Conservation (phyloP, 37 sponge, comb jelly and placozoan genomes). For the Cliona cf. orientalis region DNA sequence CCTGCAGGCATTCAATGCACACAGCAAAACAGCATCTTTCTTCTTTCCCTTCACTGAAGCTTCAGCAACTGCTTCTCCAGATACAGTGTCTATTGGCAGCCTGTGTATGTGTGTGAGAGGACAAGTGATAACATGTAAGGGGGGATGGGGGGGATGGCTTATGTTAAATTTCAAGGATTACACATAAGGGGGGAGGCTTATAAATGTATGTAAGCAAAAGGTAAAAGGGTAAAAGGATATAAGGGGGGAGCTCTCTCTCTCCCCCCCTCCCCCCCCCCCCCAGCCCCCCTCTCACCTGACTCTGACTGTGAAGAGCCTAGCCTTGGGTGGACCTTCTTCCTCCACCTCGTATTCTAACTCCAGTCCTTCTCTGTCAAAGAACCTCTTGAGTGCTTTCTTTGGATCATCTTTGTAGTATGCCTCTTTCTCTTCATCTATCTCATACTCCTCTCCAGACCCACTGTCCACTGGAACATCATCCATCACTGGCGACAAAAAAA, state of each 20-base stretch:
- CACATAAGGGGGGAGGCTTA: background rate
- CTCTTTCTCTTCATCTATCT: conserved; percentile 78
- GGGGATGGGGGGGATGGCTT: too few species aligned
- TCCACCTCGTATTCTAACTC: conserved; percentile 86
- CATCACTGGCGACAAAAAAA: conserved; percentile 29
- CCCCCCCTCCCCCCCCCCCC: background rate
- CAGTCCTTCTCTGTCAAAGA: conserved; percentile 93
- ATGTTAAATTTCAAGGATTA: too few species aligned
- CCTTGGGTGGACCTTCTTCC: conserved; percentile 52
- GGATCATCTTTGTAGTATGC: conserved; percentile 92
- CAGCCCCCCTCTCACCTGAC: conserved; percentile 40
- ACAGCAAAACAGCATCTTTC: conserved; percentile 87
- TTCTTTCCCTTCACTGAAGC: conserved; percentile 74
- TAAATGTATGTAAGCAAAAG: too few species aligned
- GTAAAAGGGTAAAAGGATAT: background rate
- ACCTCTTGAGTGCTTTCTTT: conserved; percentile 85
- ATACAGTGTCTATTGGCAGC: conserved; percentile 82
- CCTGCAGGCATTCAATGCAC: conserved; percentile 91
- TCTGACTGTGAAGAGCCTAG: conserved; percentile 48
- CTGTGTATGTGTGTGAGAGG: conserved; percentile 31
- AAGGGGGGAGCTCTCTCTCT: background rate
- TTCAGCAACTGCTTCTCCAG: conserved; percentile 80
- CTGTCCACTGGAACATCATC: conserved; percentile 31
- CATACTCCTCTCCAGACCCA: conserved; percentile 42
- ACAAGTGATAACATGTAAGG: too few species aligned